Percentiles rank a stretch among this genome's conserved stretches.
phyloP scores from a whole-genome alignment of 2,888 invertebrate genomes.

The Erynnis tages region DNA sequence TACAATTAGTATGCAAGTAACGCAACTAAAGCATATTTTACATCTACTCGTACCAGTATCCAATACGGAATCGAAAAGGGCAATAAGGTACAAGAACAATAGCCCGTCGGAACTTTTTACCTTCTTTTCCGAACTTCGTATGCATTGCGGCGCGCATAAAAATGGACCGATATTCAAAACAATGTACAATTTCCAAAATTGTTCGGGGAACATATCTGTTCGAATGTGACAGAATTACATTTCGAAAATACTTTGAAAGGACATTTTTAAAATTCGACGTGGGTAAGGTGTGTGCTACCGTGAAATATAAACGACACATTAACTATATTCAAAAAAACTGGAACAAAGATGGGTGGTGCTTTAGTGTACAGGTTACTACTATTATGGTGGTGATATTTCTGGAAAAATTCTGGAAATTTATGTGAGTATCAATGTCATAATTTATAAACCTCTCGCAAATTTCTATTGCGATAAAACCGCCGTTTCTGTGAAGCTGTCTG shows the following conservation, averaged over 20 bases:
- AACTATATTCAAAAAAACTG: no score
- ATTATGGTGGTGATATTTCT: no score
- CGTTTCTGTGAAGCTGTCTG: no score
- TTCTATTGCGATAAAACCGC: no score
- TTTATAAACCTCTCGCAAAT: no score
- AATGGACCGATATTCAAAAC: slow-evolving; percentile 15
- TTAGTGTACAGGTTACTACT: no score
- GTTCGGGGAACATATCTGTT: neutral
- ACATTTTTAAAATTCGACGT: neutral
- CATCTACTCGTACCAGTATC: slow-evolving; percentile 14
- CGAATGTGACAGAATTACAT: neutral
- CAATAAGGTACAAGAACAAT: slow-evolving; percentile 17
- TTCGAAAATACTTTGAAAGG: neutral
- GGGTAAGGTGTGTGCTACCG: neutral
- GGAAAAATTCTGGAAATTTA: no score
- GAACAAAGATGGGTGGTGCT: no score
- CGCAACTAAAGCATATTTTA: slow-evolving; percentile 13
- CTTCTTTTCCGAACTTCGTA: neutral
- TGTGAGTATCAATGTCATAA: no score
- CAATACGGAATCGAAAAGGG: slow-evolving; percentile 14
- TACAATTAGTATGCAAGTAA: slow-evolving; percentile 23
- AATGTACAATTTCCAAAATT: slow-evolving; percentile 14
- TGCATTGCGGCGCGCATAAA: slow-evolving; percentile 20
- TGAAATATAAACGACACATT: neutral
- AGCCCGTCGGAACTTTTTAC: slow-evolving; percentile 7